Percentiles rank a stretch among this genome's conserved stretches.
Evolutionary conservation across 92 coral and sea anemone genomes (phyloP).

Genomic region (Porites evermanni): DNA sequence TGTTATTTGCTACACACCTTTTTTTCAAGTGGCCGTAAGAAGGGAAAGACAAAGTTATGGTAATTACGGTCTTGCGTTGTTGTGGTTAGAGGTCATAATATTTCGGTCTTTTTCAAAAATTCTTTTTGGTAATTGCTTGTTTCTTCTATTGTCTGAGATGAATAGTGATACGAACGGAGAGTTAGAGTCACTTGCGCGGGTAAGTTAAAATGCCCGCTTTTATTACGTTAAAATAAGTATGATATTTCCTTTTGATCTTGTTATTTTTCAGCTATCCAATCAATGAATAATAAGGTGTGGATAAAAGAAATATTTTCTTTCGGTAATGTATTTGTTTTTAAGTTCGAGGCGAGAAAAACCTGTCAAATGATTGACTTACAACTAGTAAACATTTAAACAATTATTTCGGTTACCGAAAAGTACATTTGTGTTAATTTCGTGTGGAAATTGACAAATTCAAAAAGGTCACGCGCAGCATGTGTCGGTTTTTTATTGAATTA

Average conservation of each 20-base stretch:
- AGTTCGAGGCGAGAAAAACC: slow-evolving; percentile 39
- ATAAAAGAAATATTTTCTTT: slow-evolving; percentile 9
- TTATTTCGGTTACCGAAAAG: slow-evolving; percentile 4
- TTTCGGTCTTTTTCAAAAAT: background rate
- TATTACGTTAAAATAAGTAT: background rate
- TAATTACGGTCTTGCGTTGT: background rate
- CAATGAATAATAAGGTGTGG: slow-evolving; percentile 20
- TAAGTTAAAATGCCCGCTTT: slow-evolving; percentile 8
- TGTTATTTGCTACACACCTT: background rate
- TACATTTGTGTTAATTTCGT: slow-evolving; percentile 9
- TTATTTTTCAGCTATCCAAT: background rate
- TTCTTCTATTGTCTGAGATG: background rate
- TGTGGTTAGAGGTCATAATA: background rate
- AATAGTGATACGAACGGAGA: background rate
- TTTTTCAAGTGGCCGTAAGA: background rate
- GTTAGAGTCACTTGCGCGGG: background rate
- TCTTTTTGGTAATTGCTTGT: background rate
- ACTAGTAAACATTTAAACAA: background rate
- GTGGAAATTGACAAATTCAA: slow-evolving; percentile 1
- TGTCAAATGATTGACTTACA: slow-evolving; percentile 35
- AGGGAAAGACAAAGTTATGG: background rate
- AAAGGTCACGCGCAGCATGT: background rate
- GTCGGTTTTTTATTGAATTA: background rate
- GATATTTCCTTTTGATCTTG: background rate
- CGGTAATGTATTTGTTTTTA: slow-evolving; percentile 18